A percentile compares a stretch with the other conserved stretches of the same genome.
phyloP scores from a whole-genome alignment of 2,888 invertebrate genomes.

The Eledona agricola region DNA sequence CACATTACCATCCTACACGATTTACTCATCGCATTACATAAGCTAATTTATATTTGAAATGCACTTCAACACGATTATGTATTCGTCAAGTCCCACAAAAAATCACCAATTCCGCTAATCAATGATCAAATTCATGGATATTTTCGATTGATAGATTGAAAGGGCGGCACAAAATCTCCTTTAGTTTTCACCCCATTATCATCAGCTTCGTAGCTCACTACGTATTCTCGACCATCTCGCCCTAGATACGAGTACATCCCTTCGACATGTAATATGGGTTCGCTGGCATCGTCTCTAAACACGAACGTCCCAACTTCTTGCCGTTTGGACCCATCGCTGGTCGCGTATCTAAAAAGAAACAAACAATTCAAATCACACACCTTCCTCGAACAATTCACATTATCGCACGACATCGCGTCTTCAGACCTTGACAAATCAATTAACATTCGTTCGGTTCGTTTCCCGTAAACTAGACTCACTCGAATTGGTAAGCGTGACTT shows the following conservation, averaged over 20 bases:
- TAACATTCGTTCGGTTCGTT: constrained; percentile 24
- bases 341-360: constrained; percentile 46
- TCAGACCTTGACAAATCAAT: constrained; percentile 26
- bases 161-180: constrained; percentile 19
- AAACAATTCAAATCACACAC: constrained; percentile 11
- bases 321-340: constrained; percentile 67
- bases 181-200: constrained; percentile 61
- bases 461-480: constrained; percentile 10
- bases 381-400: constrained; percentile 14
- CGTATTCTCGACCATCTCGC: constrained; percentile 65
- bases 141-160: neutral
- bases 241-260: constrained; percentile 69
- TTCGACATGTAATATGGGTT: constrained; percentile 61
- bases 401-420: constrained; percentile 13
- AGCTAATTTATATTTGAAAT: too few species aligned
- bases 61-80: too few species aligned
- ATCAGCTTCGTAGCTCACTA: constrained; percentile 66
- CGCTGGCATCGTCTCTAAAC: constrained; percentile 63
- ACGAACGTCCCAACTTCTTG: constrained; percentile 63
- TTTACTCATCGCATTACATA: too few species aligned
- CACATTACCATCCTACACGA: too few species aligned
- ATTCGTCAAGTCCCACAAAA: too few species aligned
- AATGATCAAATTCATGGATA: neutral
- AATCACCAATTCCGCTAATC: too few species aligned
- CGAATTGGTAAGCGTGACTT: constrained; percentile 9